Base-by-base conservation (phyloP, 2,797 vertebrate species). In the Enteromius unitaeniatus region DNA sequence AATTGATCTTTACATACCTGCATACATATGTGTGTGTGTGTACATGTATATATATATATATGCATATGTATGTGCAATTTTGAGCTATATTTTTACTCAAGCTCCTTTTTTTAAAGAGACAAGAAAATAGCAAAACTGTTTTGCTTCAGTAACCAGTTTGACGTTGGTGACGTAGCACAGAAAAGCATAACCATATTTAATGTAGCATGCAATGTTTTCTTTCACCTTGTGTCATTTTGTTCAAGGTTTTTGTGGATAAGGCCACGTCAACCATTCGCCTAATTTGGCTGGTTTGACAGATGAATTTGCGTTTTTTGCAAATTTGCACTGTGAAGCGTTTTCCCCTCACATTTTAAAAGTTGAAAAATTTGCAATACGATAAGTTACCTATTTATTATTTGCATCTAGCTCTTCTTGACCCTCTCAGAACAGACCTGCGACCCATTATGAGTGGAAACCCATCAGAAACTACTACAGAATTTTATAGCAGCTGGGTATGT, bases 371-470 rank as follows among this genome's bases (percentile, higher is more conserved):
- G 5, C 34, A 34, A 21, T 31, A 37, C 7, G 3, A 17, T 23
- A 17, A 55, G 31, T n/a, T 15, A 31, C 7, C n/a, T 17, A 55
- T 76, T 58, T 75, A 9, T 10, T 76, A 76, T 76, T 76, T 76
- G 34, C 74, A 58, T 58, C 37, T 9, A 40, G 21, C 51, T 55
- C 21, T 75, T 75, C 21, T 42, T 40, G 17, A 7, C 21, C 37
- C 21, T 42, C 1, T 45, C 72, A 75, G 73, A 75, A 15, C 73
- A 40, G 21, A 26, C 37, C 13, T 58, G 34, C 0, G 14, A 13
- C 31, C 51, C 13, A 23, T 40, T 40, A 15, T 40, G 6, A 75
- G 21, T 15, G 0, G 0, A 4, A 17, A 7, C 21, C 34, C 34
- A 17, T n/a, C 34, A 42, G 37, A 76, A 60, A 11, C 10, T 23